Evolutionary conservation across 2,113 vertebrate genomes (phyloP).

Genomic region (Chloropsis hardwickii): DNA sequence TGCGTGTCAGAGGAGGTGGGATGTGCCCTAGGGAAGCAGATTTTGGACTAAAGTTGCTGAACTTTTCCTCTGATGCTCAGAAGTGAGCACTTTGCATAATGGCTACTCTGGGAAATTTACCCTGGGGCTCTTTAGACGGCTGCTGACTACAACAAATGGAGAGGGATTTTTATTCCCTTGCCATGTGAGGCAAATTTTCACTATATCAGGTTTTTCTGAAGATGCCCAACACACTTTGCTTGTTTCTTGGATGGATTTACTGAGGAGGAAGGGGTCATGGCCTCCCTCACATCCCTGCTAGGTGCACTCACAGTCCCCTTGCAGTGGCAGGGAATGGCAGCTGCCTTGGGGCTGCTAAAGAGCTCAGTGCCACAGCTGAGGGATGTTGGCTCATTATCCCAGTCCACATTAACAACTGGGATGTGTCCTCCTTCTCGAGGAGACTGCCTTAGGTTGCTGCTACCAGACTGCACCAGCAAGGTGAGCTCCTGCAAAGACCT

Average conservation of each 20-base stretch:
- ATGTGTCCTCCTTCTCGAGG: rapidly evolving
- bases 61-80: background rate
- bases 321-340: rapidly evolving
- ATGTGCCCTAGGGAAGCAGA: background rate
- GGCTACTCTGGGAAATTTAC: background rate
- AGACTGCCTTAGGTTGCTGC: rapidly evolving
- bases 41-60: background rate
- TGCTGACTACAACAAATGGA: background rate
- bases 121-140: background rate
- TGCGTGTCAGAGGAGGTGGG: background rate
- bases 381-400: background rate
- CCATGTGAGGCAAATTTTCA: background rate
- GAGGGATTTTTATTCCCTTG: background rate
- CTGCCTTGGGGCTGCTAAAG: background rate
- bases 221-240: background rate
- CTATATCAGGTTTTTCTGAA: background rate
- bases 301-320: background rate
- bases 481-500: background rate
- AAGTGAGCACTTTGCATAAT: background rate
- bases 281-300: background rate
- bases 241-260: background rate
- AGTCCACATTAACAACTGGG: background rate
- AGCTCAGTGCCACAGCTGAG: background rate
- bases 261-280: rapidly evolving
- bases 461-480: background rate